phyloP scores from a whole-genome alignment of 2,797 vertebrate species.

The Alectoris magna region DNA sequence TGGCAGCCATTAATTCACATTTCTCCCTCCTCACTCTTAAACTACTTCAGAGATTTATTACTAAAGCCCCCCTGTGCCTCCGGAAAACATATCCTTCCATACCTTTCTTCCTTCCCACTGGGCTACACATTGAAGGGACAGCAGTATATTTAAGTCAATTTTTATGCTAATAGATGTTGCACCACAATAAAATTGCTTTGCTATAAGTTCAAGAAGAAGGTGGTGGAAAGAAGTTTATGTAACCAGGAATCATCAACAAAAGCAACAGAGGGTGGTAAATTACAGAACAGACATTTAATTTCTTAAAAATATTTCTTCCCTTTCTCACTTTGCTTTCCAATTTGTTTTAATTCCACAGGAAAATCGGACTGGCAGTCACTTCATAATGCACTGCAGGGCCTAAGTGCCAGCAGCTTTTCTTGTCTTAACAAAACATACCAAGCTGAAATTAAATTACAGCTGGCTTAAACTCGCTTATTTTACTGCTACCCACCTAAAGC shows the following conservation, averaged over 20 bases:
- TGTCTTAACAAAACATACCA: conserved; percentile 1
- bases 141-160: conserved; percentile 5
- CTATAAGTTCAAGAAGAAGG: conserved; percentile 39
- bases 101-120: background rate
- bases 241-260: conserved; percentile 8
- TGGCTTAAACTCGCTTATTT: conserved; percentile 7
- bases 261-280: conserved; percentile 22
- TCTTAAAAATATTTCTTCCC: background rate
- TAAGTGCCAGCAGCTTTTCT: conserved; percentile 31
- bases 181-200: conserved; percentile 11
- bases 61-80: background rate
- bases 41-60: background rate
- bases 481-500: conserved; percentile 22
- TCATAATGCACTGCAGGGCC: background rate
- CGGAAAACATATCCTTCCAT: background rate
- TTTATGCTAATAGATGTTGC: conserved; percentile 25
- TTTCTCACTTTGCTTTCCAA: background rate
- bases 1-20: background rate
- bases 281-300: background rate
- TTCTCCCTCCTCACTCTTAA: background rate
- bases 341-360: conserved; percentile 15
- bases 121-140: background rate
- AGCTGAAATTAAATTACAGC: conserved; percentile 37
- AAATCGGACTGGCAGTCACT: background rate
- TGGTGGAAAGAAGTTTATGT: conserved; percentile 28